These are phyloP conservation scores for Drosophila baimaii DNA, from an alignment of 1,140 invertebrate genomes.

Conservation along the genomic window DNA sequence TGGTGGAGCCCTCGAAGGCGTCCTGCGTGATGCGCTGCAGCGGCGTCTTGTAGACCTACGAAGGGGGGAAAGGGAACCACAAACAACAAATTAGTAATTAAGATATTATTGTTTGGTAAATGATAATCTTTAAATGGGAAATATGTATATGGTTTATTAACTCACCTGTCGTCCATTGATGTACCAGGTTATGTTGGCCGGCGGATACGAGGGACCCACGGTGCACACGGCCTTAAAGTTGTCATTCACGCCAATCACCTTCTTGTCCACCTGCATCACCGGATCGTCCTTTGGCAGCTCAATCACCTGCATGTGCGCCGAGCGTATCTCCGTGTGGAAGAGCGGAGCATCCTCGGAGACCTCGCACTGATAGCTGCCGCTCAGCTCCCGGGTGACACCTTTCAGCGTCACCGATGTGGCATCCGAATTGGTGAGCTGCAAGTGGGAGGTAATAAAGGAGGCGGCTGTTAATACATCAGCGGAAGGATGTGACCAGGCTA, in stretches of 20 bases:
- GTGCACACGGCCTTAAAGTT: constrained; percentile 85
- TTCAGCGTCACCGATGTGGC: constrained; percentile 87
- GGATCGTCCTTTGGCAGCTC: constrained; percentile 84
- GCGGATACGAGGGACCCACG: constrained; percentile 86
- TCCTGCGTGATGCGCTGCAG: constrained; percentile 79
- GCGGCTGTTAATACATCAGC: neutral
- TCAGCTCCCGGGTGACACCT: constrained; percentile 87
- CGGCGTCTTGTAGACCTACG: constrained; percentile 76
- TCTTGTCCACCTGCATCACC: constrained; percentile 81
- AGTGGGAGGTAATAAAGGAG: constrained; percentile 12
- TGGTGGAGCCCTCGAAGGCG: constrained; percentile 76
- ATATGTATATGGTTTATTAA: neutral
- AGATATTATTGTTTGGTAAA: neutral
- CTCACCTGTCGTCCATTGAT: constrained; percentile 88
- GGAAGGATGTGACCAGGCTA: neutral
- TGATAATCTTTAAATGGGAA: neutral
- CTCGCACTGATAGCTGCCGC: constrained; percentile 89
- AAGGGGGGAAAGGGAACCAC: neutral
- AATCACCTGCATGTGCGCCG: constrained; percentile 88
- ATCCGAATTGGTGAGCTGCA: constrained; percentile 87
- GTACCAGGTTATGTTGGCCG: constrained; percentile 89
- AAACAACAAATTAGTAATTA: neutral
- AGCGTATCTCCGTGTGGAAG: constrained; percentile 89
- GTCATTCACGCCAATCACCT: constrained; percentile 77
- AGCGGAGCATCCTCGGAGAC: constrained; percentile 89